Evolutionary conservation across 2,113 vertebrate genomes (phyloP), one percentile per base, ranked within the genome.

Genomic region (Oncorhynchus mykiss): DNA sequence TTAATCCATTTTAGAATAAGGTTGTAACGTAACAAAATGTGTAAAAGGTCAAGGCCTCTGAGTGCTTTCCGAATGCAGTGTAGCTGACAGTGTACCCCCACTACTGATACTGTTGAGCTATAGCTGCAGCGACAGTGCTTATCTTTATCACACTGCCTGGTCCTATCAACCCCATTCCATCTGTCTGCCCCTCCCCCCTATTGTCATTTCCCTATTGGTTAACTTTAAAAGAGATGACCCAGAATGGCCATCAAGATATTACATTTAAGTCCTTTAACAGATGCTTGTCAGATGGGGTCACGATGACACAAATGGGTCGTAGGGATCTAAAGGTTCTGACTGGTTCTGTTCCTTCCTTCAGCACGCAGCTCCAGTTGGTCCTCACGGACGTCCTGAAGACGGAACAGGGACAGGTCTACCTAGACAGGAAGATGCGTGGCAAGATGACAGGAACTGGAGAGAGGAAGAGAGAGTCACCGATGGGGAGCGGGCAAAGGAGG

Each of bases 331-430:
- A 60, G 2, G 27, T 27, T 71, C 13, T 65, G 29, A 83, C 67
- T 59, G 75, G 71, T 29, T 31, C 3, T 88, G 8, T 72, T 79
- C 67, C 13, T 1, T 82, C 57, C 29, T 67, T n/a, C 5, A 90
- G 90, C 75, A 88, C 68, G 79, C 85, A 77, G 45, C 78, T 88
- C 4, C 70, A 76, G 48, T 34, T 94, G 59, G 71, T 91, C 51
- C 84, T 94, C 49, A 85, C 71, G 22, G 89, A 94, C 25, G 87
- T 94, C 24, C 77, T 94, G 0, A 87, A 88, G 75, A 93, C 91
- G 3, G 76, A 92, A 16, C 14, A 1, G 0, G 93, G 91, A 1
- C 88, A 73, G 62, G 81, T 54, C 2, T 88, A 87, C 18, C 74
- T 93, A 20, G 79, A 82, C 39, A 83, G 71, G 57, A 82, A 80